Conservation (phyloP, 2,797 vertebrate species). For the Catostomus latipinnis region DNA sequence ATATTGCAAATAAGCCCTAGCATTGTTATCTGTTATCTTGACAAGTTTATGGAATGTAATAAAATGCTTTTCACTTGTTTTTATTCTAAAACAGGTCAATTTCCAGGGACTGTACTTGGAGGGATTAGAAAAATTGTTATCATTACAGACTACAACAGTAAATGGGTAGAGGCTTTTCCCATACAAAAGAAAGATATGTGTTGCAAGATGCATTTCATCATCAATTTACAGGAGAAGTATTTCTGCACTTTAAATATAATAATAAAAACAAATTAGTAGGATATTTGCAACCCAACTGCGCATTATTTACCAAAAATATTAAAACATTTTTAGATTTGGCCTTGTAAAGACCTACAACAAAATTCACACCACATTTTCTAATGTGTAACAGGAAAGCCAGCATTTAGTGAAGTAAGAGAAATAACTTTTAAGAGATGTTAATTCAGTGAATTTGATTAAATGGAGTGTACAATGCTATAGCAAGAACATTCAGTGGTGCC, state of each 20-base stretch:
- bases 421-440: background rate
- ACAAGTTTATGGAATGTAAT: background rate
- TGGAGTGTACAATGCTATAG: background rate
- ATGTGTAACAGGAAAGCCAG: slow-evolving; percentile 87
- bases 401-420: slow-evolving; percentile 71
- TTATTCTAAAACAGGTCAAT: slow-evolving; percentile 79
- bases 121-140: slow-evolving; percentile 78
- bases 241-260: background rate
- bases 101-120: slow-evolving; percentile 77
- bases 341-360: slow-evolving; percentile 83
- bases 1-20: too few species aligned
- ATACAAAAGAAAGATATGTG: slow-evolving; percentile 81
- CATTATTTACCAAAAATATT: background rate
- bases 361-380: slow-evolving; percentile 86
- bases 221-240: slow-evolving; percentile 83
- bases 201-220: slow-evolving; percentile 83
- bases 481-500: background rate
- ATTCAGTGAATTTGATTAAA: background rate
- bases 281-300: background rate
- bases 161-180: slow-evolving; percentile 89
- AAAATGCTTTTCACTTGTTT: background rate
- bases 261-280: background rate
- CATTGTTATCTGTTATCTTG: background rate
- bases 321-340: slow-evolving; percentile 80
- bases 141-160: slow-evolving; percentile 87